Conservation (phyloP, 37 sponge, comb jelly and placozoan genomes). For the Theonella swinhoei region DNA sequence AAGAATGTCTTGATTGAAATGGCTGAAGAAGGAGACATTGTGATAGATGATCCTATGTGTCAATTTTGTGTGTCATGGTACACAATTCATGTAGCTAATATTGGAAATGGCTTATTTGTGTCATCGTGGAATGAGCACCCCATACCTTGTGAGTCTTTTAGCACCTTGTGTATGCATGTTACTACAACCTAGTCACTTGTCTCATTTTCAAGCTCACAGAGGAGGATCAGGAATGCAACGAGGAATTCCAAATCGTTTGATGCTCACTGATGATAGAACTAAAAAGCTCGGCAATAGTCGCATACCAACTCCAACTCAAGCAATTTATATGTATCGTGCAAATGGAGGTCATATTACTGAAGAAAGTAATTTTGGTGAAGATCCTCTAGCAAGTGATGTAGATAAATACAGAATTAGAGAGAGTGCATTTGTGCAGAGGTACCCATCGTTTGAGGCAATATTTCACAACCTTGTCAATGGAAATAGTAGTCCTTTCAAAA, state of each 20-base stretch:
- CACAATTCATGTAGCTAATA: constrained; percentile 14
- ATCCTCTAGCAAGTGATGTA: constrained; percentile 15
- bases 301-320: constrained; percentile 11
- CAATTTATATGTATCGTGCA: not conserved
- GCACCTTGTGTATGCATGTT: not conserved
- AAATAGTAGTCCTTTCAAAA: constrained; percentile 9
- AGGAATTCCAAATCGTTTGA: not conserved
- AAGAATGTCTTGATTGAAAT: constrained; percentile 39
- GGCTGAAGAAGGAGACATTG: constrained; percentile 28
- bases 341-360: constrained; percentile 21
- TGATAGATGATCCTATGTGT: constrained; percentile 11
- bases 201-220: not conserved
- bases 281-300: not conserved
- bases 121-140: not conserved
- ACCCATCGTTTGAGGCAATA: constrained; percentile 18
- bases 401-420: not conserved
- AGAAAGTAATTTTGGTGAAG: constrained; percentile 4
- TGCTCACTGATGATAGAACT: constrained; percentile 4
- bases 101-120: not conserved
- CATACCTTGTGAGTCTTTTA: not conserved
- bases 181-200: not conserved
- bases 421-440: constrained; percentile 16
- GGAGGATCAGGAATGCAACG: not conserved
- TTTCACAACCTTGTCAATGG: constrained; percentile 15
- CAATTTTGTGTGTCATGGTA: constrained; percentile 63